Percentiles rank a stretch among this genome's conserved stretches.
Evolutionary conservation across 2,797 vertebrate genomes (phyloP).

Genomic region (Bryconaethiops microstoma): DNA sequence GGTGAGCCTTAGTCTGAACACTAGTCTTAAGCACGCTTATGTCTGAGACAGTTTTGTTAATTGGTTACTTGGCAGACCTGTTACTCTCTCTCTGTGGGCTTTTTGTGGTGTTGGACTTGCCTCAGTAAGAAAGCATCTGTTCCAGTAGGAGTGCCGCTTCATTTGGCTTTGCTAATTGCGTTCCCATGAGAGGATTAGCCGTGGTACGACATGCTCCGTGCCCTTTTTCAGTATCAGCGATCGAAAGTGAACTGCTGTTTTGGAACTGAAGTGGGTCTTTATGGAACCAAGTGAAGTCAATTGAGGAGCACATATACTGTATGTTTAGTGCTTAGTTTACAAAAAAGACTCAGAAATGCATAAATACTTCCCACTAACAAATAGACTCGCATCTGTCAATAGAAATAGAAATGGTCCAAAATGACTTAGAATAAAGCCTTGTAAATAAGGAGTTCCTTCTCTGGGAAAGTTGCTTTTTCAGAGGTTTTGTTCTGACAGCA

Average conservation of each 20-base stretch:
- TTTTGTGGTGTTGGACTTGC: not conserved
- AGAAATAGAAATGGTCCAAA: not conserved
- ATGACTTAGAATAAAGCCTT: too few species aligned
- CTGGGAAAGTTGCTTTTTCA: too few species aligned
- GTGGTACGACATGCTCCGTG: not conserved
- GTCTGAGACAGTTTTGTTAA: not conserved
- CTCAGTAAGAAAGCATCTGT: not conserved
- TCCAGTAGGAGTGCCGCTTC: not conserved
- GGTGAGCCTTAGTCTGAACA: not conserved
- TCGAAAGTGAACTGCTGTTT: conserved; percentile 6
- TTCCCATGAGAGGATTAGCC: not conserved
- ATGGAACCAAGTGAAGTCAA: not conserved
- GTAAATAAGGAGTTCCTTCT: too few species aligned
- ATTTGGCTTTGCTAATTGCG: not conserved
- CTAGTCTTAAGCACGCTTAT: not conserved
- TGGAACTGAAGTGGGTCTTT: conserved; percentile 1
- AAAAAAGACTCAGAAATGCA: not conserved
- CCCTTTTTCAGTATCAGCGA: conserved; percentile 1
- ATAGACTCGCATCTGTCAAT: too few species aligned
- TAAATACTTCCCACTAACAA: not conserved
- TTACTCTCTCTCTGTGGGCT: not conserved
- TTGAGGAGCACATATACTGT: not conserved
- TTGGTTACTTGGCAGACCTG: not conserved
- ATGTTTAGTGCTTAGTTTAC: not conserved
- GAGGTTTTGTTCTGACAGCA: not conserved